Percentiles rank a stretch among this genome's conserved stretches.
Conservation (phyloP, 2,888 invertebrate genomes). For the Antheraea yamamai region DNA sequence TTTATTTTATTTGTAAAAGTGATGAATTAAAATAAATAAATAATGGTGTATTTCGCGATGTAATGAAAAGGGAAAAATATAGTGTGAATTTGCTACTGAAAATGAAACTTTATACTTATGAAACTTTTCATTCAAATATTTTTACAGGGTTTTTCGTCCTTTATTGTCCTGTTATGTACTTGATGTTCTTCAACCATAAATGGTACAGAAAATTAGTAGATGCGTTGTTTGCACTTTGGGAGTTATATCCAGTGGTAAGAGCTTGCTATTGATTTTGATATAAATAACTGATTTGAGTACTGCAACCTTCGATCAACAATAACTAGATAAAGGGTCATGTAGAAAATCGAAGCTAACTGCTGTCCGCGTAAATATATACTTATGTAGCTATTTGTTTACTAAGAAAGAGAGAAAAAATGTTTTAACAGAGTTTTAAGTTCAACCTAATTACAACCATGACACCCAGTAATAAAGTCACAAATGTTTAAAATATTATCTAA, state of each 20-base stretch:
- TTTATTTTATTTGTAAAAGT: not conserved
- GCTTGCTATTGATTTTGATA: constrained; percentile 5
- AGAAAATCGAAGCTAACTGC: no score
- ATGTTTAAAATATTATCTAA: no score
- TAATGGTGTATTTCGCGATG: not conserved
- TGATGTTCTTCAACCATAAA: constrained; percentile 86
- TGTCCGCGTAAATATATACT: no score
- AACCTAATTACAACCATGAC: no score
- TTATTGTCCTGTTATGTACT: constrained; percentile 86
- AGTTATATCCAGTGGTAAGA: constrained; percentile 90
- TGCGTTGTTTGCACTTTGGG: constrained; percentile 89
- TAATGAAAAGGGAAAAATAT: not conserved
- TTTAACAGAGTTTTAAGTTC: no score
- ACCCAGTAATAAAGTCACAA: no score
- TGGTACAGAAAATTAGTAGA: constrained; percentile 87
- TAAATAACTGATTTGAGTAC: not conserved
- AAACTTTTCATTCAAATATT: constrained; percentile 22
- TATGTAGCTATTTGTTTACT: no score
- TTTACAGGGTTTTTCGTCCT: constrained; percentile 81
- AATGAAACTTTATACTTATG: not conserved
- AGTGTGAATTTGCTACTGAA: not conserved
- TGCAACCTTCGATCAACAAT: no score
- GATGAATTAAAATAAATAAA: not conserved
- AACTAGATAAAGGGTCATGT: no score
- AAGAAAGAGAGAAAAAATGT: no score